Base-by-base conservation (phyloP, 2,113 vertebrate species). In the Vulpes lagopus region DNA sequence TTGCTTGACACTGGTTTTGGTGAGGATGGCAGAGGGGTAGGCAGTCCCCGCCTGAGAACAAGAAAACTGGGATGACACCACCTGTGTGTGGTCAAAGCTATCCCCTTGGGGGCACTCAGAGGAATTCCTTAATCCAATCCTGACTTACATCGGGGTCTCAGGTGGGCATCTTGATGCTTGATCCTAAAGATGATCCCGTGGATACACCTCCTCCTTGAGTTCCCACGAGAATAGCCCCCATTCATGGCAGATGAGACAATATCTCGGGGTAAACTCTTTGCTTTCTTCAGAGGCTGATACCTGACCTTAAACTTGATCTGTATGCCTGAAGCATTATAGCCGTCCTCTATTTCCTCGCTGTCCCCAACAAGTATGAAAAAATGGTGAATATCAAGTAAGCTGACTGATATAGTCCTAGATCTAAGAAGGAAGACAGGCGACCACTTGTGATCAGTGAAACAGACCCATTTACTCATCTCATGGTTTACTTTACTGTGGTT, bases 21-120 rank as follows among this genome's bases (percentile, higher is more conserved):
- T 0, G 1, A 15, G 6, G 65, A 3, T 1, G 1, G n/a, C 9
- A n/a, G 30, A 57, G 20, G 2, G 32, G 57, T 5, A 6, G 57
- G 51, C 19, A n/a, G 27, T 59, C 12, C 38, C 51, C 23, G 19
- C 64, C 59, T 20, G 17, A 83, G 32, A 53, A 51, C 60, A 1
- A 10, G 8, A 2, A 25, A 30, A 11, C 3, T 32, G 59, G 15
- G 30, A 27, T 64, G 55, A 49, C 11, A 17, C 9, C 12, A 35
- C 8, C 38, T 55, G 19, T 3, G 0, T 20, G 35, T 5, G 5
- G 57, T 3, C 17, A 49, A 78, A 83, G 38, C 4, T 15, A 30
- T 22, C 55, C 92, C 38, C 38, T 20, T 43, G n/a, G 30, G 43
- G 35, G 19, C 43, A 17, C n/a, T 57, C 7, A 60, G 14, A 80